These are phyloP conservation scores for Leptopilina boulardi DNA, from an alignment of 1,140 invertebrate species.

Conservation along the genomic window DNA sequence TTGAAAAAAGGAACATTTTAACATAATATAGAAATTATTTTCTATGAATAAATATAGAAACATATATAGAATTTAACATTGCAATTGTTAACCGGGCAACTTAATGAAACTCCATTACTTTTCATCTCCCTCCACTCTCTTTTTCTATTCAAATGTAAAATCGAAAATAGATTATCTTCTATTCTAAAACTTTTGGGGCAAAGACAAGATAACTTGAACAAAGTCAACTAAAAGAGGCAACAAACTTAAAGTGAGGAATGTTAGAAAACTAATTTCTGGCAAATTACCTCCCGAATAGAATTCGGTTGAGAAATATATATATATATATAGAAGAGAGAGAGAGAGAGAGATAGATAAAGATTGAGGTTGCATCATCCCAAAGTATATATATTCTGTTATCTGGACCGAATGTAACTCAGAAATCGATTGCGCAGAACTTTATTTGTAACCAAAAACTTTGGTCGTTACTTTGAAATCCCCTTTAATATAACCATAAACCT, in stretches of 20 bases:
- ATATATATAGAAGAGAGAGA: too few species aligned
- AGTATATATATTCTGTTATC: constrained; percentile 2
- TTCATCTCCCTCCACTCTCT: not conserved
- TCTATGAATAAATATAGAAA: too few species aligned
- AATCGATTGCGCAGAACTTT: not conserved
- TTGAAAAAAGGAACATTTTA: too few species aligned
- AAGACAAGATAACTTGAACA: not conserved
- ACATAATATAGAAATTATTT: too few species aligned
- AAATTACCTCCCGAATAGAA: not conserved
- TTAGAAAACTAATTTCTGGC: not conserved
- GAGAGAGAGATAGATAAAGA: too few species aligned
- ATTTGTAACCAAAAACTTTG: not conserved
- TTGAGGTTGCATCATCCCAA: not conserved
- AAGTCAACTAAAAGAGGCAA: constrained; percentile 6
- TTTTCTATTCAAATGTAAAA: constrained; percentile 29
- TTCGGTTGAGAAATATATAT: not conserved
- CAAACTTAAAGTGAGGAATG: not conserved
- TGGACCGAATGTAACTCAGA: not conserved
- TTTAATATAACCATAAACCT: not conserved
- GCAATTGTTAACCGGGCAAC: not conserved
- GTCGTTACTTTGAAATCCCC: not conserved
- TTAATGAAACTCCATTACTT: constrained; percentile 3
- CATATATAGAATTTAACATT: not conserved
- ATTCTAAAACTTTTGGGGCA: not conserved
- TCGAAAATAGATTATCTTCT: constrained; percentile 15